A percentile compares a stretch with the other conserved stretches of the same genome.
These are phyloP conservation scores for Delia radicum DNA, from an alignment of 1,140 invertebrate genomes.

Conservation along the genomic window DNA sequence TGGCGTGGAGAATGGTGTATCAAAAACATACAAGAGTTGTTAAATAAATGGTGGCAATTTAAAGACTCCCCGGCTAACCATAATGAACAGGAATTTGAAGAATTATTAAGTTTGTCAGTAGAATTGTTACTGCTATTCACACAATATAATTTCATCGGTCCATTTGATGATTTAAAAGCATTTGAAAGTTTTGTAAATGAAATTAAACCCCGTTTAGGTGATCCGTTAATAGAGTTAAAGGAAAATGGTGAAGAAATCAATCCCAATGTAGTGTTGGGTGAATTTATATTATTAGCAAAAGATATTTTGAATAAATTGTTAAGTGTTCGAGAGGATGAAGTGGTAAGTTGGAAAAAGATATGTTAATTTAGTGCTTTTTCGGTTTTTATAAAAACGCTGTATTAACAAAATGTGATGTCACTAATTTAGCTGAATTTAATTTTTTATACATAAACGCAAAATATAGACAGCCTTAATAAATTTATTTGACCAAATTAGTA, in stretches of 20 bases:
- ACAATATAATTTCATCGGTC: slow-evolving; percentile 80
- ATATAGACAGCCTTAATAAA: no score
- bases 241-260: slow-evolving; percentile 66
- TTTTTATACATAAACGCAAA: no score
- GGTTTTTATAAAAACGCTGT: no score
- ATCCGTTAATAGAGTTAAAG: slow-evolving; percentile 46
- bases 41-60: not conserved
- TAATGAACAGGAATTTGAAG: not conserved
- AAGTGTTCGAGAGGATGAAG: slow-evolving; percentile 47
- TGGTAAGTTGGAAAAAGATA: slow-evolving; percentile 41
- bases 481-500: no score
- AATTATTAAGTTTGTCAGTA: slow-evolving; percentile 28
- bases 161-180: slow-evolving; percentile 54
- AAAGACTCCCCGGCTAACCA: not conserved
- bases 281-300: slow-evolving; percentile 68
- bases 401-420: no score
- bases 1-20: not conserved
- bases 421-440: no score
- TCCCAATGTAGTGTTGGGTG: slow-evolving; percentile 64
- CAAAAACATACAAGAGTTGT: not conserved
- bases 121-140: slow-evolving; percentile 70
- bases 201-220: slow-evolving; percentile 47
- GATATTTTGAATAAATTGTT: slow-evolving; percentile 63
- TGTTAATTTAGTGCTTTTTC: no score
- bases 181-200: slow-evolving; percentile 31